Evolutionary conservation across 1,140 invertebrate genomes (phyloP).

Genomic region (Dreissena rostriformis): DNA sequence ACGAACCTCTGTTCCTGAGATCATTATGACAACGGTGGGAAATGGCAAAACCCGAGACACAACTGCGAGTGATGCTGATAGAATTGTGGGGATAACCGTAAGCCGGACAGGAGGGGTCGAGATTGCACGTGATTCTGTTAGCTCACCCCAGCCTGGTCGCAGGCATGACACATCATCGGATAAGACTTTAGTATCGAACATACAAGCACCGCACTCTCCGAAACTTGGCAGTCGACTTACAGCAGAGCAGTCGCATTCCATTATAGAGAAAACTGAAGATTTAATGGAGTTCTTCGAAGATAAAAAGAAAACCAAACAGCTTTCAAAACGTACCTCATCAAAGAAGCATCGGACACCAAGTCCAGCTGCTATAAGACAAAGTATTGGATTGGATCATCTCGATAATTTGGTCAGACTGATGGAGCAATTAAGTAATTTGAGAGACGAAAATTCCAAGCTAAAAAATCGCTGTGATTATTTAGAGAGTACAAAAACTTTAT

Average conservation of each 20-base stretch:
- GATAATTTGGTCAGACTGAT: conserved; percentile 89
- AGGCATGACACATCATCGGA: conserved; percentile 41
- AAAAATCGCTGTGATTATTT: conserved; percentile 87
- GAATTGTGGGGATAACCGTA: conserved; percentile 64
- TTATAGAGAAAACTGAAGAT: conserved; percentile 61
- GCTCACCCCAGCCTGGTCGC: conserved; percentile 39
- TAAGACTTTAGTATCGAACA: conserved; percentile 38
- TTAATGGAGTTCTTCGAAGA: conserved; percentile 77
- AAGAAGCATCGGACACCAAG: conserved; percentile 70
- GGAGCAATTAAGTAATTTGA: conserved; percentile 88
- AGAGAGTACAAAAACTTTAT: conserved; percentile 87
- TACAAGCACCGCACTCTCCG: conserved; percentile 46
- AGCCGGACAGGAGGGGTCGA: conserved; percentile 48
- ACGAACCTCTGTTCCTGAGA: conserved; percentile 52
- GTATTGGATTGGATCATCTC: conserved; percentile 87
- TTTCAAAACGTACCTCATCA: conserved; percentile 43
- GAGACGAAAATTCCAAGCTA: conserved; percentile 87
- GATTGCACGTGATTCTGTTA: conserved; percentile 20
- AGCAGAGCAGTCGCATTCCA: conserved; percentile 58
- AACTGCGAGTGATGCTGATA: conserved; percentile 59
- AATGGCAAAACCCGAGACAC: conserved; percentile 42
- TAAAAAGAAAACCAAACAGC: conserved; percentile 64
- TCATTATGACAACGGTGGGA: conserved; percentile 50
- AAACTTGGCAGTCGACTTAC: conserved; percentile 51
- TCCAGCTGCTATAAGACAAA: conserved; percentile 69